Percentiles rank a stretch among this genome's conserved stretches.
Evolutionary conservation across 92 coral and sea anemone genomes (phyloP).

Genomic region (Epizoanthus rinbou): DNA sequence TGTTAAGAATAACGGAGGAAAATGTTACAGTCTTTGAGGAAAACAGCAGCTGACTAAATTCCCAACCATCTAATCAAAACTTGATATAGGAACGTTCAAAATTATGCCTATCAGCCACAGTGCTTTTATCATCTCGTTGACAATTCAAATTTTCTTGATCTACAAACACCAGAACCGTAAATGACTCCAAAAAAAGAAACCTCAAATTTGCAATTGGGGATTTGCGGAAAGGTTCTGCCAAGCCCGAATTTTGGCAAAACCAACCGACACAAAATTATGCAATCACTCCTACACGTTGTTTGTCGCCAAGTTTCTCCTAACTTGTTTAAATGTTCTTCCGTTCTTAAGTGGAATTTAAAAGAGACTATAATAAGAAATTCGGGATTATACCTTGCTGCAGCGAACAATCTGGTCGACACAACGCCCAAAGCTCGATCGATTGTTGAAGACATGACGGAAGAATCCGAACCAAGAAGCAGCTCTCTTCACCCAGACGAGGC

Average conservation of each 20-base stretch:
- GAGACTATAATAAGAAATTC: too few relatives aligned
- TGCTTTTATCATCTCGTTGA: not conserved
- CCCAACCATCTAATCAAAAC: not conserved
- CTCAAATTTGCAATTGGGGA: too few relatives aligned
- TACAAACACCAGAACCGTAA: too few relatives aligned
- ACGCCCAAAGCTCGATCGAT: conserved; percentile 24
- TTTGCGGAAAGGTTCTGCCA: too few relatives aligned
- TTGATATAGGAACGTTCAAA: not conserved
- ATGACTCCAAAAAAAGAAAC: too few relatives aligned
- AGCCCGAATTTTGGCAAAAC: too few relatives aligned
- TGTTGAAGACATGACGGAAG: not conserved
- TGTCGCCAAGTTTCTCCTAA: too few relatives aligned
- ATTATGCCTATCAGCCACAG: not conserved
- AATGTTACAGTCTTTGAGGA: not conserved
- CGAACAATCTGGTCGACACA: conserved; percentile 11
- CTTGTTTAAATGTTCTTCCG: too few relatives aligned
- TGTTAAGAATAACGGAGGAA: not conserved
- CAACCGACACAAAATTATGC: too few relatives aligned
- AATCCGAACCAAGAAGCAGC: not conserved
- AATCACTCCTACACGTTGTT: too few relatives aligned
- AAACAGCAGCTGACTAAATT: not conserved
- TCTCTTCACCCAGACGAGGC: not conserved
- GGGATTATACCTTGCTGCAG: conserved; percentile 18
- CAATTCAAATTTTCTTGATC: too few relatives aligned
- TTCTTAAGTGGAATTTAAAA: too few relatives aligned